Conservation (phyloP, 2,113 vertebrate genomes). For the Chaetodon auriga region DNA sequence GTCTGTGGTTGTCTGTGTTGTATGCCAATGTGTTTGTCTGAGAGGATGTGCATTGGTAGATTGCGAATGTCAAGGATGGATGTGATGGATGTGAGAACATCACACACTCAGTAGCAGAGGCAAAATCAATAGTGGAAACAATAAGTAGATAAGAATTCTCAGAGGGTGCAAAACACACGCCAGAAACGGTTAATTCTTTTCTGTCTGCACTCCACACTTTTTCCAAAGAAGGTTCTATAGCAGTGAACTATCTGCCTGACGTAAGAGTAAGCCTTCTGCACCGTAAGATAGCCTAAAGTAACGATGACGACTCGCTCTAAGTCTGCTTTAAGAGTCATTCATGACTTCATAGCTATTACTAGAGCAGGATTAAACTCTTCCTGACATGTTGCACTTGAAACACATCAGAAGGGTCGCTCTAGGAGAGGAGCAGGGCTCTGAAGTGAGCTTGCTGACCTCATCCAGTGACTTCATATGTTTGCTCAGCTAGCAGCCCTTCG, state of each 20-base stretch:
- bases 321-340: constrained; percentile 42
- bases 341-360: constrained; percentile 58
- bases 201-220: constrained; percentile 16
- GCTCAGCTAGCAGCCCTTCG: constrained; percentile 46
- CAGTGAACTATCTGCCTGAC: constrained; percentile 19
- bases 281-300: neutral
- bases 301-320: neutral
- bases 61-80: constrained; percentile 74
- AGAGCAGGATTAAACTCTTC: constrained; percentile 52
- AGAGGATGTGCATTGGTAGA: constrained; percentile 33
- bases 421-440: constrained; percentile 22
- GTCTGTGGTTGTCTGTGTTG: constrained; percentile 22
- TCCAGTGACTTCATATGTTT: constrained; percentile 64
- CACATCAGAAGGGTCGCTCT: constrained; percentile 37
- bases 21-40: constrained; percentile 33
- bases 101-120: constrained; percentile 37
- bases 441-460: constrained; percentile 63
- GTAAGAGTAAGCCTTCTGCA: neutral
- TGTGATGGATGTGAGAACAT: constrained; percentile 76
- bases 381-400: constrained; percentile 43
- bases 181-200: constrained; percentile 32
- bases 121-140: constrained; percentile 69
- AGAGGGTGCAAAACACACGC: constrained; percentile 27
- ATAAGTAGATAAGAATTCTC: constrained; percentile 59
- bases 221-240: constrained; percentile 16